Percentiles rank a stretch among this genome's conserved stretches.
phyloP scores from a whole-genome alignment of 2,888 invertebrate genomes.

The Ormyrus nitidulus region DNA sequence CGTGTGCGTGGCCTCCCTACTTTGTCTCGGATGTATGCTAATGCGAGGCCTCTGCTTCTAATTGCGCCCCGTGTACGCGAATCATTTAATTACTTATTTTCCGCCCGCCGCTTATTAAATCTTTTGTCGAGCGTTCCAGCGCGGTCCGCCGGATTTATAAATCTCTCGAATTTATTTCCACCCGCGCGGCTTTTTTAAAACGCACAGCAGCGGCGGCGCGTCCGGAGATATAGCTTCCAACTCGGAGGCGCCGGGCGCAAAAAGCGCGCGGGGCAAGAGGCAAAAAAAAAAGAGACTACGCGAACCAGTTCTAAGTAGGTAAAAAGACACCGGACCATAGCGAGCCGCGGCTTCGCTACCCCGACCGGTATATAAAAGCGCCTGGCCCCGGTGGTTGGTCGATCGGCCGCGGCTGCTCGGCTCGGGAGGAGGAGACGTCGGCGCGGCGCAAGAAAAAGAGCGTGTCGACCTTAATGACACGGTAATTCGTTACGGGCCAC shows the following conservation, averaged over 20 bases:
- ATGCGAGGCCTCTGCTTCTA: conserved; percentile 14
- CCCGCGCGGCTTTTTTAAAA: neutral
- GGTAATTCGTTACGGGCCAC: conserved; percentile 68
- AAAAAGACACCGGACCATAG: too few relatives aligned
- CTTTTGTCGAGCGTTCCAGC: conserved; percentile 15
- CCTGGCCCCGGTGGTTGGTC: neutral
- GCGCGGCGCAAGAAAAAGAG: conserved; percentile 46
- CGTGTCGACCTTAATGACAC: conserved; percentile 61
- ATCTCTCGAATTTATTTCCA: conserved; percentile 33
- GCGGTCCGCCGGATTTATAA: conserved; percentile 31
- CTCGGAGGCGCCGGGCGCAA: too few relatives aligned
- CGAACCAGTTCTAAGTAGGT: too few relatives aligned
- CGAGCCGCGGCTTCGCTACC: neutral
- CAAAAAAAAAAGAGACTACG: too few relatives aligned
- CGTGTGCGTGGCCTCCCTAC: neutral
- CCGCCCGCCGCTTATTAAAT: conserved; percentile 29
- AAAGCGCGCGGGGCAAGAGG: too few relatives aligned
- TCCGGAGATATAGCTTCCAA: too few relatives aligned
- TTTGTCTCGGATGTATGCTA: conserved; percentile 43
- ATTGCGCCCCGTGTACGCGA: conserved; percentile 21
- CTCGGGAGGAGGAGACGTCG: neutral
- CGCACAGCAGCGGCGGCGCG: too few relatives aligned
- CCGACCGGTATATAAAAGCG: neutral
- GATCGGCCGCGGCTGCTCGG: neutral
- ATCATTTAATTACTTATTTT: conserved; percentile 51